phyloP scores from a whole-genome alignment of 2,113 vertebrate species.

The Boleophthalmus pectinirostris region DNA sequence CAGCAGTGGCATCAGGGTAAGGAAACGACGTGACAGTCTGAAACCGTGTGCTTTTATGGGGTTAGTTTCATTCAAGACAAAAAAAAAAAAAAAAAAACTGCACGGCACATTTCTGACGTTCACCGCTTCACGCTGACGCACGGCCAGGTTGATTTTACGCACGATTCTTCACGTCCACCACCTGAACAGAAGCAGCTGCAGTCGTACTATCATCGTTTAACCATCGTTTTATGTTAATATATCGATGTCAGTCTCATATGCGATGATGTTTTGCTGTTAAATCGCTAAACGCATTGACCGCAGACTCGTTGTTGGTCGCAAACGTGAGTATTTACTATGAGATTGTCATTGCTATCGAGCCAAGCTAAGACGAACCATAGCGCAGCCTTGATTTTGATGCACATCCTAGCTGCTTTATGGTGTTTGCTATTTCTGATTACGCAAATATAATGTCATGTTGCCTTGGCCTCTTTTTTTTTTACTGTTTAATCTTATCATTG shows the following conservation, averaged over 20 bases:
- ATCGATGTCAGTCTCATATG: neutral
- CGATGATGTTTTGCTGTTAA: neutral
- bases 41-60: neutral
- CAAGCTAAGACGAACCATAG: neutral
- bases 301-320: neutral
- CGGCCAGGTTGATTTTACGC: neutral
- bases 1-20: constrained; percentile 31
- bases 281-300: neutral
- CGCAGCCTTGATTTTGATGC: neutral
- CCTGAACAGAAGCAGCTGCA: neutral
- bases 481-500: neutral
- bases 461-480: constrained; percentile 12
- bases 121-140: neutral
- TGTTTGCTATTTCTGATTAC: neutral
- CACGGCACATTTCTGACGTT: neutral
- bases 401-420: neutral
- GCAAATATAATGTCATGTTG: neutral
- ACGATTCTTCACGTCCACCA: neutral
- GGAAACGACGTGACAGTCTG: constrained; percentile 7
- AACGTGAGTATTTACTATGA: neutral
- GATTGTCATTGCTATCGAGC: neutral
- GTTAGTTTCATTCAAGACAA: neutral
- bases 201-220: neutral
- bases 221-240: neutral
- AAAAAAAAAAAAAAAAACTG: no score